These are phyloP conservation scores for Ernsta delagoae DNA, from an alignment of 2,888 invertebrate species.

Conservation along the genomic window DNA sequence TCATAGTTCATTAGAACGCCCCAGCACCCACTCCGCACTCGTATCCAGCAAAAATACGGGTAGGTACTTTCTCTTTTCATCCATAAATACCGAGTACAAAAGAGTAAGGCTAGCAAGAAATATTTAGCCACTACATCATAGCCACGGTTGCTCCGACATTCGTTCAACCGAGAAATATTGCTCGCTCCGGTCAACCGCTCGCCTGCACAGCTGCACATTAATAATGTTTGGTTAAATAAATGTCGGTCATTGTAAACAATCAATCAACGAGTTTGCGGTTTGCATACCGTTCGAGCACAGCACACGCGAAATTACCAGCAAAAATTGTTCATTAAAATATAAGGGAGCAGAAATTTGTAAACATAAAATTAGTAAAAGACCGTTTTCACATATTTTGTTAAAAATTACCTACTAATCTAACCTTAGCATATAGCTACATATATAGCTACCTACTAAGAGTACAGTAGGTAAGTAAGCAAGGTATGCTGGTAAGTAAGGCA, in stretches of 20 bases:
- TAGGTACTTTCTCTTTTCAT: too few relatives aligned
- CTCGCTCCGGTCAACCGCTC: slow-evolving; percentile 27
- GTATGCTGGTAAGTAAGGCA: too few relatives aligned
- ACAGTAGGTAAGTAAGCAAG: too few relatives aligned
- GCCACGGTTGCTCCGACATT: slow-evolving; percentile 2
- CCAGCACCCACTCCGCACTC: too few relatives aligned
- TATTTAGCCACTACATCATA: neutral
- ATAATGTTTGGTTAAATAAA: slow-evolving; percentile 17
- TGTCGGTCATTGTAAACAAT: slow-evolving; percentile 17
- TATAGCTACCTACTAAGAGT: too few relatives aligned
- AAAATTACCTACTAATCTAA: too few relatives aligned
- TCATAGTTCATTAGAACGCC: too few relatives aligned
- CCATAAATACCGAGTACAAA: neutral
- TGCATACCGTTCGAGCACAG: neutral
- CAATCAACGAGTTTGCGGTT: slow-evolving; percentile 11
- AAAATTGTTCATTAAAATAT: neutral
- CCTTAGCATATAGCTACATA: neutral
- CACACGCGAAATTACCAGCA: neutral
- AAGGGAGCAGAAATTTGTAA: too few relatives aligned
- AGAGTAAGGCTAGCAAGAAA: neutral
- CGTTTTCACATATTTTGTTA: too few relatives aligned
- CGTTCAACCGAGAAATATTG: slow-evolving; percentile 28
- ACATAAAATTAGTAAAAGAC: too few relatives aligned
- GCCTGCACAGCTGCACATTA: slow-evolving; percentile 16
- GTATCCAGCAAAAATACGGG: too few relatives aligned